Base-by-base conservation (phyloP, 2,797 vertebrate genomes). In the Chelidonichthys spinosus region DNA sequence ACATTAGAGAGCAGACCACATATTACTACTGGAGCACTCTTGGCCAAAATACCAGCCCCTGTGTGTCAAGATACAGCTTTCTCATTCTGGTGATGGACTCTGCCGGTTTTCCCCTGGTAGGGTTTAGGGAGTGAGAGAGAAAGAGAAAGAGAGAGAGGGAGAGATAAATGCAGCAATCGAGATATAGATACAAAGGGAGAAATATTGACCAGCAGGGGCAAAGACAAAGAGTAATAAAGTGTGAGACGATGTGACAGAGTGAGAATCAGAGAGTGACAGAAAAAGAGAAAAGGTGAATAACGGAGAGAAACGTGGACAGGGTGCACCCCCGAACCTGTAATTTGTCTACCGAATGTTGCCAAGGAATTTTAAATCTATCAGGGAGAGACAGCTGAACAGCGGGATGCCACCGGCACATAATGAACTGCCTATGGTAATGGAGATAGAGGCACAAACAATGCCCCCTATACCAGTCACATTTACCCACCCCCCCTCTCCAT, bases 361-460 rank as follows among this genome's bases (percentile, higher is more conserved):
- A 52, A 72, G 44, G 74, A 83, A 84, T 79, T 82, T 81, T 79
- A 79, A 84, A 92, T 90, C 76, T 63, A 79, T 86, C 87, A 85
- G 25, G 13, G 60, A 25, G 32, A 72, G 67, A 71, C 73, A 76
- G 82, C 74, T 69, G 74, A 83, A 84, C 63, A 72, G 74, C 68
- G 72, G 63, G 80, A 85, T 67, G 69, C 71, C 81, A 80, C 74
- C 58, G 39, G 76, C 66, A 86, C 75, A 76, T 84, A 84, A 90
- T 87, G 77, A 85, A 90, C 78, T 72, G 75, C 86, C 80, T 79
- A 79, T 85, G 67, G 85, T 88, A 86, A 89, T 80, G 52, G 78
- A 85, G 81, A 86, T 61, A 60, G 74, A 81, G 61, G 18, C 72
- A 84, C 73, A 87, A 85, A 87, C 79, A 80, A 78, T 76, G 80